Percentiles rank a stretch among this genome's conserved stretches.
Conservation (phyloP, 2,888 invertebrate species). For the Syritta pipiens region DNA sequence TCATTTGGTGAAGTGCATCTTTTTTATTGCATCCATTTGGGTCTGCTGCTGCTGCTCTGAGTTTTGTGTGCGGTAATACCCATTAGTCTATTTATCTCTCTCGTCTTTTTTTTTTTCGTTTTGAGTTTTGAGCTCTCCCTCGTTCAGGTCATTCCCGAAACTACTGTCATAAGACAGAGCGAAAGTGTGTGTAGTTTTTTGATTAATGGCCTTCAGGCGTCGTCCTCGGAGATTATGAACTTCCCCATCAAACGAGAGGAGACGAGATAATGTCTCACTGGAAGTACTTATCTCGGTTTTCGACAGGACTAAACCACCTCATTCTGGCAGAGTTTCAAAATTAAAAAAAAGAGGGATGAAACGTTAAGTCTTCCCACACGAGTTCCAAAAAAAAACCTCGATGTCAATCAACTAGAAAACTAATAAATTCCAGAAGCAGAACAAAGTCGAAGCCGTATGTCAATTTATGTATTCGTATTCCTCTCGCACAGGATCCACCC, state of each 20-base stretch:
- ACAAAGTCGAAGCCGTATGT: slow-evolving; percentile 52
- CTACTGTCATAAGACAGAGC: slow-evolving; percentile 46
- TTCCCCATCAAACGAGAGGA: slow-evolving; percentile 18
- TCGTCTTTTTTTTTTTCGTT: slow-evolving; percentile 1
- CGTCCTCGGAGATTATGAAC: slow-evolving; percentile 24
- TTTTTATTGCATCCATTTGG: slow-evolving; percentile 61
- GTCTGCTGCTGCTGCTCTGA: neutral
- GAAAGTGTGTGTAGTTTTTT: slow-evolving; percentile 28
- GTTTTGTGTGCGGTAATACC: slow-evolving; percentile 43
- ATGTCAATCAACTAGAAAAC: slow-evolving; percentile 66
- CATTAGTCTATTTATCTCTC: slow-evolving; percentile 57
- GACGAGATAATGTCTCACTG: slow-evolving; percentile 19
- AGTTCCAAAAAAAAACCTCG: slow-evolving; percentile 34
- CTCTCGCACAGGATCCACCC: slow-evolving; percentile 42
- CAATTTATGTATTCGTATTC: slow-evolving; percentile 57
- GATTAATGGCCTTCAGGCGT: slow-evolving; percentile 50
- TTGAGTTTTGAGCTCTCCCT: no score
- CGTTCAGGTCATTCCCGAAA: slow-evolving; percentile 1
- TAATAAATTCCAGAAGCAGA: slow-evolving; percentile 53
- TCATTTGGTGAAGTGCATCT: slow-evolving; percentile 57
- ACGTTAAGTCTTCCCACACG: neutral
- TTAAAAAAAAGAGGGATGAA: slow-evolving; percentile 24
- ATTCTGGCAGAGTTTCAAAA: slow-evolving; percentile 41
- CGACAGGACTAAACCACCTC: neutral
- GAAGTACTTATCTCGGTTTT: slow-evolving; percentile 24